phyloP scores from a whole-genome alignment of 2,888 invertebrate genomes.

The Chelonus formosanus region DNA sequence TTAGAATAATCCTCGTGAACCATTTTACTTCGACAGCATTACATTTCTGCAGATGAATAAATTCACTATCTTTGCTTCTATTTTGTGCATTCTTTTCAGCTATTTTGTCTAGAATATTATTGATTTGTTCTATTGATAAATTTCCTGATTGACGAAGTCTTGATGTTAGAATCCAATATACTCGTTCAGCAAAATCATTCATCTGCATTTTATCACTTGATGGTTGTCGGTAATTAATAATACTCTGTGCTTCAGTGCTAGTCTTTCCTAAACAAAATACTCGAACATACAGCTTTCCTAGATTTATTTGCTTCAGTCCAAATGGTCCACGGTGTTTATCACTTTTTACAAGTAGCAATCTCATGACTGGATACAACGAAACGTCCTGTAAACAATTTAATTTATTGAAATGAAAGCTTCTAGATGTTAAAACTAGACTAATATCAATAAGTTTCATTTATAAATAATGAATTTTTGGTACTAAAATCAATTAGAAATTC shows the following conservation, averaged over 20 bases:
- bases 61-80: constrained; percentile 72
- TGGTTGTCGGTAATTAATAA: constrained; percentile 66
- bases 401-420: too few relatives aligned
- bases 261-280: constrained; percentile 78
- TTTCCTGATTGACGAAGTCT: constrained; percentile 65
- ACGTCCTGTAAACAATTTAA: constrained; percentile 62
- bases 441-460: too few relatives aligned
- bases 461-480: too few relatives aligned
- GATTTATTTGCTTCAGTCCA: constrained; percentile 81
- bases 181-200: constrained; percentile 84
- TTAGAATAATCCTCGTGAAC: constrained; percentile 88
- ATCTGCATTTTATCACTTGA: too few relatives aligned
- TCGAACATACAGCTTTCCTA: constrained; percentile 78
- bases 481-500: too few relatives aligned
- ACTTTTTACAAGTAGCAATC: constrained; percentile 80
- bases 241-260: constrained; percentile 69
- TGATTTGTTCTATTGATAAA: constrained; percentile 76
- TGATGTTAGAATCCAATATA: constrained; percentile 75
- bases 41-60: constrained; percentile 74
- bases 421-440: too few relatives aligned
- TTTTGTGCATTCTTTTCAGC: constrained; percentile 73
- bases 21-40: constrained; percentile 86
- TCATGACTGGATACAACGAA: constrained; percentile 77
- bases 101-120: constrained; percentile 78
- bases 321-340: constrained; percentile 85